Percentiles rank a stretch among this genome's conserved stretches.
Evolutionary conservation across 2,113 vertebrate species (phyloP).

Genomic region (Vombatus ursinus): DNA sequence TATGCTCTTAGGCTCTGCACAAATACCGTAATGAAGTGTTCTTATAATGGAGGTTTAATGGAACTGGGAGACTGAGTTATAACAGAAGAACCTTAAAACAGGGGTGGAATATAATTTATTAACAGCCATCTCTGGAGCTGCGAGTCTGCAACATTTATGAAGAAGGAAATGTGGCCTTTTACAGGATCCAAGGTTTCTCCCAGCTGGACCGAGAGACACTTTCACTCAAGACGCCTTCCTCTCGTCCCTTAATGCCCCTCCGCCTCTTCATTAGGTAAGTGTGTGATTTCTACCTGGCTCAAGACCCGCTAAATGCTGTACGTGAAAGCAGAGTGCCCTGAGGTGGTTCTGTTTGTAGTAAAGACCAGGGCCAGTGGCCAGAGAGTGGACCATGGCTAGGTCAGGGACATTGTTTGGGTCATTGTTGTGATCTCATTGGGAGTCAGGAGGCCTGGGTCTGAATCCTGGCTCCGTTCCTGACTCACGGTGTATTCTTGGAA

Average conservation of each 20-base stretch:
- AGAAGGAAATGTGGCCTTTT: slow-evolving; percentile 78
- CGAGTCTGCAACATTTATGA: slow-evolving; percentile 84
- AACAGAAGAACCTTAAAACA: slow-evolving; percentile 83
- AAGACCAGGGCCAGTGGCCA: neutral
- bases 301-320: neutral
- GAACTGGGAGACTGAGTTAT: slow-evolving; percentile 79
- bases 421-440: neutral
- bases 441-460: neutral
- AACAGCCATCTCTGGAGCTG: slow-evolving; percentile 77
- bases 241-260: neutral
- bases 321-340: accelerated
- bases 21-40: slow-evolving; percentile 82
- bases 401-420: neutral
- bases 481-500: neutral
- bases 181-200: neutral
- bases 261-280: neutral
- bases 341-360: neutral
- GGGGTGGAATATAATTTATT: slow-evolving; percentile 84
- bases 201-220: neutral
- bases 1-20: slow-evolving; percentile 54
- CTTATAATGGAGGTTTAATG: slow-evolving; percentile 84
- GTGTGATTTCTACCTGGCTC: neutral
- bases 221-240: neutral
- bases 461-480: neutral
- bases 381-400: neutral